Evolutionary conservation across 2,888 invertebrate species (phyloP).

Genomic region (Eupithecia insigniata): DNA sequence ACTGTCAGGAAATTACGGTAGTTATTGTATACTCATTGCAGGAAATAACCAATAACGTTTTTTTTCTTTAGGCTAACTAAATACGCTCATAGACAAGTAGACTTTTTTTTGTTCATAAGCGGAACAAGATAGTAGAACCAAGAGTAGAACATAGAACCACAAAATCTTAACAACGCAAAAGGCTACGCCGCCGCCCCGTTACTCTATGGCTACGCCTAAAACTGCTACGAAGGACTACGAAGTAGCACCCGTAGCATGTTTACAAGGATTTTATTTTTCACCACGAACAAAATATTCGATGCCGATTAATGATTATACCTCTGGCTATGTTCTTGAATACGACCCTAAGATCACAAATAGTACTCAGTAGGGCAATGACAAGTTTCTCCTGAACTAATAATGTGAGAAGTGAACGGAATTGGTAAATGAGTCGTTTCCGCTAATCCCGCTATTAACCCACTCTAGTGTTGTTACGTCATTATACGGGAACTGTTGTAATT

Average conservation of each 20-base stretch:
- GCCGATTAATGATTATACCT: background rate
- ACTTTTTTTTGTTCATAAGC: background rate
- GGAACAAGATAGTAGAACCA: background rate
- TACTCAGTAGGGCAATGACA: background rate
- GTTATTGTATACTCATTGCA: too few species aligned
- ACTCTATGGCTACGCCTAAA: too few species aligned
- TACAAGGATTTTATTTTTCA: conserved; percentile 22
- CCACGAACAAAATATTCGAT: background rate
- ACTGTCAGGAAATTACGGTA: too few species aligned
- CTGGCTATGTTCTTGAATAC: background rate
- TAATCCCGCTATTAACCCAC: conserved; percentile 50
- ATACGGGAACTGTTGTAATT: background rate
- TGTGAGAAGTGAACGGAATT: conserved; percentile 54
- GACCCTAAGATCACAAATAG: background rate
- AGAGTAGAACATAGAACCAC: background rate
- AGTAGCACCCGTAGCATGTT: conserved; percentile 32
- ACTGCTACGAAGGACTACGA: background rate
- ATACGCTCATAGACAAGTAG: too few species aligned
- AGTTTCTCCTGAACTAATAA: conserved; percentile 31
- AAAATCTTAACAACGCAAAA: background rate
- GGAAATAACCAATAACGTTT: too few species aligned
- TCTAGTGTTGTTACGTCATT: conserved; percentile 21
- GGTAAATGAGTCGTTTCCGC: conserved; percentile 70
- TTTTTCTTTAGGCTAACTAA: too few species aligned
- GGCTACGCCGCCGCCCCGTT: too few species aligned